Evolutionary conservation across 2,113 vertebrate species (phyloP), one percentile per base, ranked within the genome.

Genomic region (Engystomops pustulosus): DNA sequence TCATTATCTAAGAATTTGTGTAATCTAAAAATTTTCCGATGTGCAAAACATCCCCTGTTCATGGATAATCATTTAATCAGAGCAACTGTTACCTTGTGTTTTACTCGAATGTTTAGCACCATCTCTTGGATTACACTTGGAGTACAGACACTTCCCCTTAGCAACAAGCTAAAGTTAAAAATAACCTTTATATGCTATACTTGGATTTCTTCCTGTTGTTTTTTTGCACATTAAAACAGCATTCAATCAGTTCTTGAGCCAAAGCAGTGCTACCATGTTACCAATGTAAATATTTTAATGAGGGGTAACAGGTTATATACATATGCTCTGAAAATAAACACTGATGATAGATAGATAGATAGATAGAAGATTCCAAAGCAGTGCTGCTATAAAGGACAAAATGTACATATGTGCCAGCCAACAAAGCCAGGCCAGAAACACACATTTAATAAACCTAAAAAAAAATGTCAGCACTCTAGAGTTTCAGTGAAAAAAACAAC

Each of bases 101-200:
- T 34, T 45, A 47, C 36, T 25, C 27, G 41, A 55, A 67, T 45
- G 34, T 32, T 7, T 79, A 45, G 62, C 23, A 5, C 62, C 74
- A 79, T 38, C 83, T 78, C 6, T 18, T 70, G 83, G 62, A 69
- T 10, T 55, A 55, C 23, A n/a, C 17, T 18, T 18, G 23, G 36
- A 11, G 30, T 9, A 27, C 30, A 12, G 18, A 76, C 30, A 70
- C 45, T 41, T 69, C 4, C 75, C 62, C 83, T 70, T 79, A 85
- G 83, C 83, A 85, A 85, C 83, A 79, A 70, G 83, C 74, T 41
- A 4, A n/a, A 30, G 83, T 85, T 85, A 85, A 79, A 85, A 85
- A 85, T 85, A 84, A 84, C 83, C 62, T 68, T 78, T 78, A 45
- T 84, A 62, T 3, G 30, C 47, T 79, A 78, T 69, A 79, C 74